A percentile compares a stretch with the other conserved stretches of the same genome.
Conservation (phyloP, 2,797 vertebrate genomes). For the Centroberyx gerrardi region DNA sequence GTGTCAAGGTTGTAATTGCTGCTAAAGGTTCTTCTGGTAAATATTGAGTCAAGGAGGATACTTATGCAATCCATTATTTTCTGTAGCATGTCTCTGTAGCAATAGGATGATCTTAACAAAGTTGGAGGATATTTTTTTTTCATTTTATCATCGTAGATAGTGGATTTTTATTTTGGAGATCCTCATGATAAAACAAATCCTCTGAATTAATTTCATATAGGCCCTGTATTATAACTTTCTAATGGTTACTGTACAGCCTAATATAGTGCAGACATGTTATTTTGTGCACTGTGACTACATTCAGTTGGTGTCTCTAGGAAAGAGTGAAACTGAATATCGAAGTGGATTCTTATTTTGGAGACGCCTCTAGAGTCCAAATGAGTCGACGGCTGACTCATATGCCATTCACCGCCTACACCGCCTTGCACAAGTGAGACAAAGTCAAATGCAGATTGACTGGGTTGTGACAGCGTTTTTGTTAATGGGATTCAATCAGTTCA, state of each 20-base stretch:
- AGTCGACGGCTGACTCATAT: slow-evolving; percentile 64
- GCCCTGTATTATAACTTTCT: no score
- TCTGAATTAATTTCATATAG: no score
- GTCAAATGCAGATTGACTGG: slow-evolving; percentile 22
- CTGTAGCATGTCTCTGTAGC: not conserved
- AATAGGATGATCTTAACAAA: not conserved
- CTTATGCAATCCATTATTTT: not conserved
- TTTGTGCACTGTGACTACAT: not conserved
- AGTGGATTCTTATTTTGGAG: slow-evolving; percentile 41
- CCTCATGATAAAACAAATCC: no score
- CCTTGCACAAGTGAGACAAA: slow-evolving; percentile 35
- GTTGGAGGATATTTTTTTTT: not conserved
- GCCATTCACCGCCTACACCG: slow-evolving; percentile 39
- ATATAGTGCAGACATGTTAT: not conserved
- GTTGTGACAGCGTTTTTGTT: not conserved
- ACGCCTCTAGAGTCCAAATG: slow-evolving; percentile 37
- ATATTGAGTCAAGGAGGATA: not conserved
- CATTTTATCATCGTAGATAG: not conserved
- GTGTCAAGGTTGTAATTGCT: not conserved
- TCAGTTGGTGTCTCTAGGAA: not conserved
- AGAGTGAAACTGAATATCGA: slow-evolving; percentile 18
- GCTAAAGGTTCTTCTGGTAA: not conserved
- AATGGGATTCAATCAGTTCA: not conserved
- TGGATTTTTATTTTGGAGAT: no score
- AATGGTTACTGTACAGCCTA: no score